These are phyloP conservation scores for Carassius carassius DNA, from an alignment of 2,113 vertebrate genomes.

Conservation along the genomic window DNA sequence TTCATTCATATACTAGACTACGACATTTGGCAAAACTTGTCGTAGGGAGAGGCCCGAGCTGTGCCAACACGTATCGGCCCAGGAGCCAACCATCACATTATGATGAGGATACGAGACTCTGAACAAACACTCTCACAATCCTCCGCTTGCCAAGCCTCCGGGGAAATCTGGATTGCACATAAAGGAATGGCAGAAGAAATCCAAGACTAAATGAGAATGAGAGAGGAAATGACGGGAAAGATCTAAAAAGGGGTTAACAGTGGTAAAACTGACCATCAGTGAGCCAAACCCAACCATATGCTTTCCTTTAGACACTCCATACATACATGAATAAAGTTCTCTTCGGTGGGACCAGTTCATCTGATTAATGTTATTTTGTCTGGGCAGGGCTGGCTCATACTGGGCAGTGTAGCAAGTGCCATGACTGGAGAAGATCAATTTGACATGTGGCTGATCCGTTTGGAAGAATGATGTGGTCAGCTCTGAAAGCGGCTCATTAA, in stretches of 20 bases:
- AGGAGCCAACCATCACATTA: conserved; percentile 52
- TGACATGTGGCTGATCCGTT: conserved; percentile 24
- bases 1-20: conserved; percentile 13
- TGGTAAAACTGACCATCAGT: conserved; percentile 24
- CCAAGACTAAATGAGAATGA: not conserved
- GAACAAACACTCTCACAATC: conserved; percentile 43
- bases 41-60: conserved; percentile 15
- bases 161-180: conserved; percentile 35
- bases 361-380: conserved; percentile 12
- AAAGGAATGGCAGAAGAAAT: not conserved
- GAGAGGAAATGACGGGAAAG: conserved; percentile 6
- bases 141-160: conserved; percentile 7
- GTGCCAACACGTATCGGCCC: conserved; percentile 48
- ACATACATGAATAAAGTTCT: not conserved
- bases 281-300: conserved; percentile 18
- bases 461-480: conserved; percentile 11
- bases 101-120: conserved; percentile 42
- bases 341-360: not conserved
- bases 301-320: not conserved
- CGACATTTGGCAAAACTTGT: not conserved
- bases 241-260: conserved; percentile 6
- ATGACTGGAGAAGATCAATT: conserved; percentile 14
- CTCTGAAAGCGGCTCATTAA: not conserved
- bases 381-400: conserved; percentile 8
- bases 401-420: not conserved